Evolutionary conservation across 2,797 vertebrate genomes (phyloP).

Genomic region (Enteromius argenteus): DNA sequence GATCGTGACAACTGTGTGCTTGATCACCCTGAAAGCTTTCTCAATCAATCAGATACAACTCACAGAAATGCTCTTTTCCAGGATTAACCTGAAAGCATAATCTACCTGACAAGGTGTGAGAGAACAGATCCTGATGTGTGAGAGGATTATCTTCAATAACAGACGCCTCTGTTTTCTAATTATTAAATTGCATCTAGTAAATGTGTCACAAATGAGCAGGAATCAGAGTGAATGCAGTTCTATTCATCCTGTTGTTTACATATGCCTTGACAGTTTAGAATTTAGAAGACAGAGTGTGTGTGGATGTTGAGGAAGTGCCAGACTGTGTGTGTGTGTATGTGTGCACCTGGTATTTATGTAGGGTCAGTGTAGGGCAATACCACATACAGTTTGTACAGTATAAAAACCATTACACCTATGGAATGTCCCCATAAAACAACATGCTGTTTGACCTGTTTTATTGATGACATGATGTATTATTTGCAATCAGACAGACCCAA

Average conservation of each 20-base stretch:
- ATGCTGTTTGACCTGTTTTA: constrained; percentile 8
- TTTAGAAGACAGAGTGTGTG: not conserved
- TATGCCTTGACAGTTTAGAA: not conserved
- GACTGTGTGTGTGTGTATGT: not conserved
- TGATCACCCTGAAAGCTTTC: constrained; percentile 44
- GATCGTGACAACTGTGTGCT: not conserved
- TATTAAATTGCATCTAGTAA: constrained; percentile 18
- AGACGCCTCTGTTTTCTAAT: constrained; percentile 9
- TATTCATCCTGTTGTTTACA: not conserved
- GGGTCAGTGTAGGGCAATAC: no score
- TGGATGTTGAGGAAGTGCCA: constrained; percentile 1
- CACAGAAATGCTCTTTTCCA: constrained; percentile 9
- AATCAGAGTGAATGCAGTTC: constrained; percentile 4
- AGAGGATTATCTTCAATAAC: constrained; percentile 36
- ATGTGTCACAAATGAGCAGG: constrained; percentile 8
- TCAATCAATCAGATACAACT: constrained; percentile 35
- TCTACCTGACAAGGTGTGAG: constrained; percentile 35
- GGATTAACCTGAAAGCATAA: constrained; percentile 37
- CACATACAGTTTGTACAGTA: no score
- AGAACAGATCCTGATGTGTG: constrained; percentile 26
- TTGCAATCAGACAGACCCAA: not conserved
- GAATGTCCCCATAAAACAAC: no score
- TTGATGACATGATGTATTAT: not conserved
- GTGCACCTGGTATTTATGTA: no score
- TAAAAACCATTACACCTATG: no score